Conservation (phyloP, 2,797 vertebrate species). For the Alca torda region DNA sequence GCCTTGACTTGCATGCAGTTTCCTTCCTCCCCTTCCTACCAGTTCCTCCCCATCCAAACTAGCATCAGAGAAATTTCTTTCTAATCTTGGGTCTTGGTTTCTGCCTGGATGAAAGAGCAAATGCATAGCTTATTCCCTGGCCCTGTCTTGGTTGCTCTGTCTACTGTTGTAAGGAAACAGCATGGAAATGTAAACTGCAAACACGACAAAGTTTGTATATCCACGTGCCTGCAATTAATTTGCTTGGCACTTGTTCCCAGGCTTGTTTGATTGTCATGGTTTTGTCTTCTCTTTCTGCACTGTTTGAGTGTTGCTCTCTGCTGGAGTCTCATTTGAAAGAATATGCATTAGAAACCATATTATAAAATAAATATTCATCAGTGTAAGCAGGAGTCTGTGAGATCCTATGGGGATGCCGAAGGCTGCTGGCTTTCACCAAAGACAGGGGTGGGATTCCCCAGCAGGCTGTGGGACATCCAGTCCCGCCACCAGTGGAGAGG, state of each 20-base stretch:
- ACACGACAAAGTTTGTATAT: not conserved
- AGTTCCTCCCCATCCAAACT: not conserved
- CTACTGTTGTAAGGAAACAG: not conserved
- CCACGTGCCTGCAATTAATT: not conserved
- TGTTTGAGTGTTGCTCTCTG: not conserved
- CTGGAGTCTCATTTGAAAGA: not conserved
- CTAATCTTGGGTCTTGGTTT: not conserved
- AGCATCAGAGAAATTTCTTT: not conserved
- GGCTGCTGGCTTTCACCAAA: not conserved
- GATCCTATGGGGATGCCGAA: not conserved
- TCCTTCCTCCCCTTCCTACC: conserved; percentile 9
- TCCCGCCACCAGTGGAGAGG: not conserved
- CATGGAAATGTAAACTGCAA: not conserved
- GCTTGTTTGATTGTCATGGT: not conserved
- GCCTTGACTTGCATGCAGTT: conserved; percentile 5
- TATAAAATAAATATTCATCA: not conserved
- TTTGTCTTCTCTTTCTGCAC: not conserved
- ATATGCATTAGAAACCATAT: not conserved
- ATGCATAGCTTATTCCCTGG: not conserved
- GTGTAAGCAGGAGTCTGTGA: not conserved
- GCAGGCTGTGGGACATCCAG: not conserved
- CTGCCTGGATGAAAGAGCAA: not conserved
- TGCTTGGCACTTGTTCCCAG: not conserved
- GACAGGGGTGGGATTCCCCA: not conserved
- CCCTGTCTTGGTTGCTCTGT: not conserved